Base-by-base conservation (phyloP, 2,113 vertebrate genomes). In the Spizaetus ornatus region DNA sequence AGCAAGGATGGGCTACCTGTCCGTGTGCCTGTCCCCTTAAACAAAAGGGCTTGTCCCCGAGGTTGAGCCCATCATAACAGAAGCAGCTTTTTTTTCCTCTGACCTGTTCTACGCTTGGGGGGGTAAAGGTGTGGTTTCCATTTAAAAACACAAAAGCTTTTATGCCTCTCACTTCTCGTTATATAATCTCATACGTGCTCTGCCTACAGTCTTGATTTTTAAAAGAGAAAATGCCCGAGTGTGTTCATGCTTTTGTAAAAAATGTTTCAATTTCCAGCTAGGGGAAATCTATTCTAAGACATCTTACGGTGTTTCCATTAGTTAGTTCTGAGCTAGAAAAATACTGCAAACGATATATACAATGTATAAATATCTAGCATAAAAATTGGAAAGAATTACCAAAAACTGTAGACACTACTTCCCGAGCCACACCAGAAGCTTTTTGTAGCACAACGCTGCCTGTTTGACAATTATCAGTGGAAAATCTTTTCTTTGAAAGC, bases 231-330 rank as follows among this genome's bases (percentile, higher is more conserved):
- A 31, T 61, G 52, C 62, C 67, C 4, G 2, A 89, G 31, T 58
- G 34, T 56, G 56, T 93, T 62, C 71, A 43, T 93, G 96, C 78
- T 90, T 92, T 73, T 79, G 86, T 80, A 88, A 94, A 96, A 97
- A 48, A 71, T 67, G 20, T 80, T 94, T 92, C 42, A 53, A 66
- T 96, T 94, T 90, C 21, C n/a, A 91, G 20, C 9, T 48, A 79
- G 38, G 56, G 45, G 42, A 93, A 70, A 73, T 69, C 16, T 90
- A n/a, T 88, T 90, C 36, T 45, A 66, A 63, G 29, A 20, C 6
- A 63, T 32, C 21, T 88, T 87, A 31, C 0, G 0, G 22, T 31
- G 17, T 48, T 95, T 92, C 63, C 59, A 62, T 80, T 67, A 78
- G 36, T 53, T 89, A 85, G 32, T 74, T 93, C 3, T 9, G 32